A percentile compares a stretch with the other conserved stretches of the same genome.
Conservation (phyloP, 92 coral and sea anemone species). For the Porites lobata region DNA sequence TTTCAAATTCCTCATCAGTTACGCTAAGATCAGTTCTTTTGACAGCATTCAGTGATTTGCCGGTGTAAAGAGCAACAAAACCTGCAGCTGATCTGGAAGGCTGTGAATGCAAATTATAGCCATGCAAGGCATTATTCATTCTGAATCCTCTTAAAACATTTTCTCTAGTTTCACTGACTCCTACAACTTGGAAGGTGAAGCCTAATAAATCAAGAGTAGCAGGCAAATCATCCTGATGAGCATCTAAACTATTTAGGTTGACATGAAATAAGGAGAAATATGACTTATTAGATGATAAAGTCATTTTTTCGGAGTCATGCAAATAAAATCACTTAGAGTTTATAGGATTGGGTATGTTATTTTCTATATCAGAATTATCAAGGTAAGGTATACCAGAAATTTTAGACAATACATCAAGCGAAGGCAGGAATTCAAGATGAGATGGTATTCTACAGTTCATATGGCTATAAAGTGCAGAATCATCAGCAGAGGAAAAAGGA, state of each 20-base stretch:
- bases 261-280: too few species aligned
- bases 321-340: too few species aligned
- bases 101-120: constrained; percentile 34
- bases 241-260: too few species aligned
- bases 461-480: constrained; percentile 23
- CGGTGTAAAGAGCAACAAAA: constrained; percentile 48
- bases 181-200: constrained; percentile 11
- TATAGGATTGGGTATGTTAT: too few species aligned
- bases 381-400: constrained; percentile 20
- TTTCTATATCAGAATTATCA: constrained; percentile 13
- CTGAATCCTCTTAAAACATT: constrained; percentile 22
- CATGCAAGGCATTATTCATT: constrained; percentile 22
- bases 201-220: constrained; percentile 13
- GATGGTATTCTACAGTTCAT: constrained; percentile 29
- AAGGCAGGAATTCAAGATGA: constrained; percentile 27
- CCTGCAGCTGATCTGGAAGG: constrained; percentile 52
- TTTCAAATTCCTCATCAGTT: constrained; percentile 19
- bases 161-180: constrained; percentile 29
- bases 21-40: constrained; percentile 41
- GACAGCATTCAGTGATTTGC: constrained; percentile 25
- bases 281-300: too few species aligned
- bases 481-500: constrained; percentile 36
- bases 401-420: constrained; percentile 17
- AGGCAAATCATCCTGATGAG: background rate
- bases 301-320: too few species aligned